Evolutionary conservation across 1,140 invertebrate genomes (phyloP).

Genomic region (Hypothenemus hampei): DNA sequence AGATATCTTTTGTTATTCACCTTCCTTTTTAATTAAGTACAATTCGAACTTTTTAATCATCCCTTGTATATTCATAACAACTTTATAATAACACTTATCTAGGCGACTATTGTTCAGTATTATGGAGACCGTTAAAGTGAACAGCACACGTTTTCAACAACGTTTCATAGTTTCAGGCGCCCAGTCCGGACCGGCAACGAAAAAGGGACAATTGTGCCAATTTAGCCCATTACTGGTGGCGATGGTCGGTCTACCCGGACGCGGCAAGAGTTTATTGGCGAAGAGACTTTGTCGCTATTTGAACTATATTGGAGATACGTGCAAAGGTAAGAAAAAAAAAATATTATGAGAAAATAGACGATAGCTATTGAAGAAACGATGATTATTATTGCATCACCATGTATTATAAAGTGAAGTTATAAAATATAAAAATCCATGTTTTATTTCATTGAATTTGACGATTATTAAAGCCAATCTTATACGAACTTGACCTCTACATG

Average conservation of each 20-base stretch:
- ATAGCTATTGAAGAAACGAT: neutral
- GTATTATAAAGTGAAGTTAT: neutral
- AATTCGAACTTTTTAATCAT: too few species aligned
- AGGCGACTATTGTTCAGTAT: too few species aligned
- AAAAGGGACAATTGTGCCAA: constrained; percentile 49
- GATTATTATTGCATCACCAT: neutral
- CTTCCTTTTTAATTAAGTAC: too few species aligned
- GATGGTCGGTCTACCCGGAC: constrained; percentile 85
- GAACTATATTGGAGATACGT: constrained; percentile 83
- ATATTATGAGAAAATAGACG: too few species aligned
- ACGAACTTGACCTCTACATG: too few species aligned
- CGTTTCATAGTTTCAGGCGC: constrained; percentile 46
- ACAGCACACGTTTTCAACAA: too few species aligned
- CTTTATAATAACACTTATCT: too few species aligned
- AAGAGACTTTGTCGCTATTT: constrained; percentile 82
- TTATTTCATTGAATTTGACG: too few species aligned
- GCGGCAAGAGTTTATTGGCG: constrained; percentile 87
- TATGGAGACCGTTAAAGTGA: neutral
- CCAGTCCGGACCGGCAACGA: constrained; percentile 37
- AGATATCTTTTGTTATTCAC: too few species aligned
- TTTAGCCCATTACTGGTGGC: constrained; percentile 78
- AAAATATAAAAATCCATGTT: too few species aligned
- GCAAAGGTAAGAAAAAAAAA: constrained; percentile 73
- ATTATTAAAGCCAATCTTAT: too few species aligned
- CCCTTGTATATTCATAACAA: too few species aligned